Conservation (phyloP, 2,888 invertebrate species). For the Therioaphis trifolii region DNA sequence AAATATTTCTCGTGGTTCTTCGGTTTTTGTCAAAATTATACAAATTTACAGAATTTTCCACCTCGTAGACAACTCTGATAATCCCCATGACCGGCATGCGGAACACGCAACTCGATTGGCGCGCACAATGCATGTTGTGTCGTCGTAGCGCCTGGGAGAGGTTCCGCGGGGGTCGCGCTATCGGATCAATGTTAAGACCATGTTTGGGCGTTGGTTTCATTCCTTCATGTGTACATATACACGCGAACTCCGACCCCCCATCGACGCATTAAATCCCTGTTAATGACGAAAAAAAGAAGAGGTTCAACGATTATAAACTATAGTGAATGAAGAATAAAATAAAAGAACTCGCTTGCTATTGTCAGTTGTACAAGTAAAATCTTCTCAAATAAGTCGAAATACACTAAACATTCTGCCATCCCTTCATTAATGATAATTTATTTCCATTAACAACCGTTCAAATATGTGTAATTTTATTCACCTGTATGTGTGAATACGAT, state of each 20-base stretch:
- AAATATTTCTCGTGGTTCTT: not conserved
- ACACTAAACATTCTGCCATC: too few relatives aligned
- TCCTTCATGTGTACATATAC: conserved; percentile 15
- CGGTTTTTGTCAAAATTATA: not conserved
- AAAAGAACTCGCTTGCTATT: too few relatives aligned
- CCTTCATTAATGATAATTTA: too few relatives aligned
- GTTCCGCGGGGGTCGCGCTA: conserved; percentile 42
- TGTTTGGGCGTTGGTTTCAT: conserved; percentile 57
- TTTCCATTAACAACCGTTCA: too few relatives aligned
- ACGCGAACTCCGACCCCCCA: not conserved
- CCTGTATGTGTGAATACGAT: too few relatives aligned
- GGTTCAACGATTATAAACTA: not conserved
- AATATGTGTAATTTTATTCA: too few relatives aligned
- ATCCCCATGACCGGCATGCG: conserved; percentile 18
- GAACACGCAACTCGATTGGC: conserved; percentile 37
- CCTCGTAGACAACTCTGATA: not conserved
- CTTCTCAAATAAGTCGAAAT: too few relatives aligned
- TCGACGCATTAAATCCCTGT: not conserved
- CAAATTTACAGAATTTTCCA: conserved; percentile 17
- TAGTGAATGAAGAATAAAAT: not conserved
- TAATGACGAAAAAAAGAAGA: too few relatives aligned
- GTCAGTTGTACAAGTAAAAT: too few relatives aligned
- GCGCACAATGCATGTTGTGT: not conserved
- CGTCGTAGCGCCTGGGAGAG: not conserved
- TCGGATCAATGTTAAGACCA: conserved; percentile 61